These are phyloP conservation scores for Onthophagus taurus DNA, from an alignment of 1,140 invertebrate species.

Conservation along the genomic window DNA sequence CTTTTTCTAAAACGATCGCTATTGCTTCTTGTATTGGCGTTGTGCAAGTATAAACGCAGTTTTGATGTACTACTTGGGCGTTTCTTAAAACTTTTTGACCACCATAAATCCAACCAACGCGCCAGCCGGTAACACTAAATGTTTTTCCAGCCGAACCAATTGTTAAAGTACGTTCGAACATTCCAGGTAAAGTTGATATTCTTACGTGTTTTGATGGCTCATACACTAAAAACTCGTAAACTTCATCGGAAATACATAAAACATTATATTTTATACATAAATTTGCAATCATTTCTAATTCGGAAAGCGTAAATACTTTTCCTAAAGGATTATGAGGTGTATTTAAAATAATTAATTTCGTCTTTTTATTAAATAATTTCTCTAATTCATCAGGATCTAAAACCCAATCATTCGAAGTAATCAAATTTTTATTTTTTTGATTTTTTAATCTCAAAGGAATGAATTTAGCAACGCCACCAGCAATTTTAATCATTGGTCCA, in stretches of 20 bases:
- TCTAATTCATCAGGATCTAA: slow-evolving; percentile 76
- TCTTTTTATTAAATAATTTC: slow-evolving; percentile 74
- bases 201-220: slow-evolving; percentile 74
- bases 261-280: slow-evolving; percentile 86
- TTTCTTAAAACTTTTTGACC: slow-evolving; percentile 66
- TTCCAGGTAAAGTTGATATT: slow-evolving; percentile 84
- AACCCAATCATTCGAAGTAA: slow-evolving; percentile 71
- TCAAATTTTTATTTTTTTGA: not conserved
- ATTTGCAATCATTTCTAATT: slow-evolving; percentile 67
- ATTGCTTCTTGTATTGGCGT: slow-evolving; percentile 85
- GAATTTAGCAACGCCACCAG: slow-evolving; percentile 77
- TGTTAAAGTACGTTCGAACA: slow-evolving; percentile 95
- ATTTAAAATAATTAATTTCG: slow-evolving; percentile 91
- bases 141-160: slow-evolving; percentile 94
- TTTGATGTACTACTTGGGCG: slow-evolving; percentile 84
- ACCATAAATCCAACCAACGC: slow-evolving; percentile 88
- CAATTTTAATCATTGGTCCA: slow-evolving; percentile 79
- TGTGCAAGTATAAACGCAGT: slow-evolving; percentile 77
- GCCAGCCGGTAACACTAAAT: slow-evolving; percentile 94
- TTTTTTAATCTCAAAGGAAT: slow-evolving; percentile 66
- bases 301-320: slow-evolving; percentile 67
- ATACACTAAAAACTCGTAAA: slow-evolving; percentile 94
- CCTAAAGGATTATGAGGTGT: slow-evolving; percentile 92
- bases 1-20: slow-evolving; percentile 76
- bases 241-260: slow-evolving; percentile 86